Evolutionary conservation across 1,140 invertebrate genomes (phyloP).

Genomic region (Chelonus insularis): DNA sequence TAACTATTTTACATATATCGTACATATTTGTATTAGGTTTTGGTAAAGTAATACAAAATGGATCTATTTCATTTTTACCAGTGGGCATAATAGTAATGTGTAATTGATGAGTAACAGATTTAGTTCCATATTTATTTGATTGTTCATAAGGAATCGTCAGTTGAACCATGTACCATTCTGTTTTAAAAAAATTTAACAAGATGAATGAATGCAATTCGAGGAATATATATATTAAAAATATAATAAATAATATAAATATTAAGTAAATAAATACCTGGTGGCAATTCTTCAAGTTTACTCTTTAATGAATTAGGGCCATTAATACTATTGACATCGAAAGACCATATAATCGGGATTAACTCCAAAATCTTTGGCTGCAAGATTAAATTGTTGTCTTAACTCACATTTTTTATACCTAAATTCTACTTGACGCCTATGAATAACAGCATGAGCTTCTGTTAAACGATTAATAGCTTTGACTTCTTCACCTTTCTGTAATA

Average conservation of each 20-base stretch:
- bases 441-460: not conserved
- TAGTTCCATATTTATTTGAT: conserved; percentile 51
- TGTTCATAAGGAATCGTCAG: conserved; percentile 61
- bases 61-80: conserved; percentile 50
- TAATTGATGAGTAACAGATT: conserved; percentile 54
- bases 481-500: not conserved
- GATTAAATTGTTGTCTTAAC: not conserved
- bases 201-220: conserved; percentile 9
- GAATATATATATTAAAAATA: too few relatives aligned
- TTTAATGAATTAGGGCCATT: conserved; percentile 43
- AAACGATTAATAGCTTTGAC: conserved; percentile 2
- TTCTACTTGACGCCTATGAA: not conserved
- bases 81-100: conserved; percentile 62
- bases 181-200: conserved; percentile 33
- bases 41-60: conserved; percentile 56
- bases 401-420: not conserved
- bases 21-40: conserved; percentile 51
- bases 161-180: conserved; percentile 68
- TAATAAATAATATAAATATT: conserved; percentile 12
- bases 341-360: conserved; percentile 27
- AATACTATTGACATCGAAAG: conserved; percentile 33
- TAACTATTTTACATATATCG: conserved; percentile 50
- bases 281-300: conserved; percentile 41
- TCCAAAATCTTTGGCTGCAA: not conserved
- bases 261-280: conserved; percentile 39